Base-by-base conservation (phyloP, 2,888 invertebrate genomes). In the Drosophila suboccidentalis region DNA sequence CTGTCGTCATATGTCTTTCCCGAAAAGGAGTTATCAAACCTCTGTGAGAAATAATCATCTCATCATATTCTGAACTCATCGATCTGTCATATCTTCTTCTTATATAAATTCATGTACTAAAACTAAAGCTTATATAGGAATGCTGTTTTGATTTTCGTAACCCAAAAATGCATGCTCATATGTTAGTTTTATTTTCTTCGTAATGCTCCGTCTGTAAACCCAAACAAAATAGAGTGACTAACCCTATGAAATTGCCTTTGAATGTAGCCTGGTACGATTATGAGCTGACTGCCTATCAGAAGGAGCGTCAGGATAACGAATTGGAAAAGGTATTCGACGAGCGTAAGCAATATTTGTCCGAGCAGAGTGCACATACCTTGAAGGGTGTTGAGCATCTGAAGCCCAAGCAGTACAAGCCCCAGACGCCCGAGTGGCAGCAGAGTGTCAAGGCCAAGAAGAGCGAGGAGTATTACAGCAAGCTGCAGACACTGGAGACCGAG, bases 261-360 rank as follows among this genome's bases (percentile, higher is more conserved):
- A 64, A 80, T 88, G 82, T 93, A 96, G 98, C 98, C 89, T 98
- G 98, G 98, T 98, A 98, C 94, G 98, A 98, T 94, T 94, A 95
- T 91, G 97, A 97, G 92, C 95, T 97, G 91, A 94, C 96, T 80
- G 95, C 95, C 92, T 97, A 97, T 93, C 98, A 97, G 93, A 94
- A 95, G 92, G 96, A 96, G 86, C 96, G 97, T 79, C 89, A 91
- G 82, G 96, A 96, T 87, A 96, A 96, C 61, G 98, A 98, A 93
- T 94, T 98, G 87, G 97, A 97, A 92, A 95, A 96, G 92, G 95
- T 97, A 51, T 98, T 98, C 92, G 97, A 97, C 91, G 98, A 98
- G 92, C 95, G 97, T 78, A 94, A 95, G 82, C 95, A 95, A 89
- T 94, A 94, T 51, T 93, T 95, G 86, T 94, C 95, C 79, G 95